A percentile compares a stretch with the other conserved stretches of the same genome.
Conservation (phyloP, 2,113 vertebrate species). For the Pyrgilauda ruficollis region DNA sequence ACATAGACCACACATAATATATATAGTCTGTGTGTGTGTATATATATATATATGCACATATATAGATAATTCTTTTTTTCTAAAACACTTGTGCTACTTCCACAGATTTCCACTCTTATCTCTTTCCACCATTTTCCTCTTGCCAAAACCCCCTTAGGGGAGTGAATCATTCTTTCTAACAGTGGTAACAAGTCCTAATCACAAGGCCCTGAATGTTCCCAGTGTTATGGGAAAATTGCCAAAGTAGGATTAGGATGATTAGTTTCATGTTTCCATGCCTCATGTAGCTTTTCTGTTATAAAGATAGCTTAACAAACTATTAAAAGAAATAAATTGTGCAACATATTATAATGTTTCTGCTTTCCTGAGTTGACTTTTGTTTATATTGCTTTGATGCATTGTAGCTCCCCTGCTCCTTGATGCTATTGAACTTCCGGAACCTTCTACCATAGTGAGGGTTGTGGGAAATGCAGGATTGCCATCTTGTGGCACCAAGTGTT, state of each 20-base stretch:
- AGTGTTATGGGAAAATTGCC: conserved; percentile 7
- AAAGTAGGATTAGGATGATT: not conserved
- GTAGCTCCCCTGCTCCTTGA: not conserved
- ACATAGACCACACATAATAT: not conserved
- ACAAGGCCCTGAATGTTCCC: not conserved
- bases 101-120: not conserved
- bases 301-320: conserved; percentile 9
- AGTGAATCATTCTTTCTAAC: conserved; percentile 15
- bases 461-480: conserved; percentile 32
- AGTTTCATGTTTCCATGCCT: conserved; percentile 1
- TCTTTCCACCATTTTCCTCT: not conserved
- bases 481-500: conserved; percentile 41
- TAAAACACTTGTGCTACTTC: not conserved
- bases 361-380: not conserved
- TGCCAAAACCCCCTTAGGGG: not conserved
- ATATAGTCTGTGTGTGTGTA: not conserved
- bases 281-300: not conserved
- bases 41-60: not conserved
- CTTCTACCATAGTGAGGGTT: not conserved
- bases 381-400: not conserved
- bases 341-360: not conserved
- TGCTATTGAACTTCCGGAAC: conserved; percentile 49
- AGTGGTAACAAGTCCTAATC: not conserved
- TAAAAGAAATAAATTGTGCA: not conserved
- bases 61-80: not conserved